Conservation (phyloP, 2,797 vertebrate species). For the Eidolon dupreanum region DNA sequence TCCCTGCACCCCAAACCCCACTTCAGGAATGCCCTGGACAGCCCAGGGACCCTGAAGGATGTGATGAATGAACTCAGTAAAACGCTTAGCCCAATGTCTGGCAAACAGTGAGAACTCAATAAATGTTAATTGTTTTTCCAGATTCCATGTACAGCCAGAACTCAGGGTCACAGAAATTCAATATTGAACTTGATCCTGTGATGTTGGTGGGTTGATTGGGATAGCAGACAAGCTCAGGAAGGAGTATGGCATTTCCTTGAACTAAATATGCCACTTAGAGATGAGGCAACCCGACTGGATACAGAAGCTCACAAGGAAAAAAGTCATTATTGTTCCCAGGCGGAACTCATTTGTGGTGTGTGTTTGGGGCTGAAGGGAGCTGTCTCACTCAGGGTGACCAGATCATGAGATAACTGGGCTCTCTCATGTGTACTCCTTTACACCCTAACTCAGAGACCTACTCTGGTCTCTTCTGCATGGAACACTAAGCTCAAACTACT, state of each 20-base stretch:
- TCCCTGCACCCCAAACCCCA: rapidly evolving
- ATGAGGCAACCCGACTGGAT: not conserved
- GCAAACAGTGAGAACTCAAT: not conserved
- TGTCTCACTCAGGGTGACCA: not conserved
- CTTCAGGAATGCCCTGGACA: not conserved
- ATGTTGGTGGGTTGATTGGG: not conserved
- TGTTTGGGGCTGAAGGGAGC: not conserved
- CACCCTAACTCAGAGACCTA: not conserved
- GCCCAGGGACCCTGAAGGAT: not conserved
- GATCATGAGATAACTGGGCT: not conserved
- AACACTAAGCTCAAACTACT: not conserved
- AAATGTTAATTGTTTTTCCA: conserved; percentile 2
- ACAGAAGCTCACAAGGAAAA: not conserved
- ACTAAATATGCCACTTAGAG: not conserved
- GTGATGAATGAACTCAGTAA: not conserved
- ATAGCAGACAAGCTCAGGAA: not conserved
- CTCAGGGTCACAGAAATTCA: not conserved
- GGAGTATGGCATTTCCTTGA: not conserved
- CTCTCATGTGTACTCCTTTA: not conserved
- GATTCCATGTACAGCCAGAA: not conserved
- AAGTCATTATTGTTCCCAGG: not conserved
- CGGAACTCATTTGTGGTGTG: not conserved
- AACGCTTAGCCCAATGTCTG: not conserved
- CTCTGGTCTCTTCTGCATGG: not conserved
- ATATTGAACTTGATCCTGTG: not conserved